phyloP scores from a whole-genome alignment of 2,113 vertebrate species.

The Rhizomys pruinosus region DNA sequence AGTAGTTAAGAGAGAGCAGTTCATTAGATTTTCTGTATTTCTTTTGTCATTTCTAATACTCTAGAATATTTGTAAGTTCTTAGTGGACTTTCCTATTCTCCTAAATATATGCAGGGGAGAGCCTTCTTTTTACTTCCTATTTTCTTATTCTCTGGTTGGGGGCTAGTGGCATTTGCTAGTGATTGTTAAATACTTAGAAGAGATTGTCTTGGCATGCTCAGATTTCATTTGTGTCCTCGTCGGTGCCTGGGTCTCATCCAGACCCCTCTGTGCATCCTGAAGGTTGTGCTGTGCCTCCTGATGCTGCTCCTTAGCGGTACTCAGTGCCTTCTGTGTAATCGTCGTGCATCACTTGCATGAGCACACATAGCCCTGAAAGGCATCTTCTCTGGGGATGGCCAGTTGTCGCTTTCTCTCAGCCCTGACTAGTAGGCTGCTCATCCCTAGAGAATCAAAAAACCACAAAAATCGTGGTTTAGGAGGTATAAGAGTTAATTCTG shows the following conservation, averaged over 20 bases:
- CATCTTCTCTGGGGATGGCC: conserved; percentile 49
- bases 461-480: too few relatives aligned
- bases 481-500: too few relatives aligned
- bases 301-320: conserved; percentile 46
- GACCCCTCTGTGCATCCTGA: conserved; percentile 35
- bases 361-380: conserved; percentile 41
- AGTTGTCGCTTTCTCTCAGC: conserved; percentile 38
- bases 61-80: not conserved
- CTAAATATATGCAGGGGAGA: conserved; percentile 16
- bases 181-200: not conserved
- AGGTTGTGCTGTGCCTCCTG: conserved; percentile 6
- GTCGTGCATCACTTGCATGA: conserved; percentile 53
- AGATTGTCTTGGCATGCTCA: conserved; percentile 12
- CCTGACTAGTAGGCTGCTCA: conserved; percentile 52
- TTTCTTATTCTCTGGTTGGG: conserved; percentile 45
- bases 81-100: conserved; percentile 28
- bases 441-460: too few relatives aligned
- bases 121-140: not conserved
- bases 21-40: not conserved
- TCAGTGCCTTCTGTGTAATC: conserved; percentile 7
- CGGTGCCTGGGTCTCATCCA: not conserved
- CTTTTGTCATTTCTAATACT: not conserved
- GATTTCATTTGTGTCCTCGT: conserved; percentile 12
- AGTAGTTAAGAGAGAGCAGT: not conserved
- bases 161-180: conserved; percentile 30